Conservation (phyloP, 2,113 vertebrate genomes). For the Callopanchax toddi region DNA sequence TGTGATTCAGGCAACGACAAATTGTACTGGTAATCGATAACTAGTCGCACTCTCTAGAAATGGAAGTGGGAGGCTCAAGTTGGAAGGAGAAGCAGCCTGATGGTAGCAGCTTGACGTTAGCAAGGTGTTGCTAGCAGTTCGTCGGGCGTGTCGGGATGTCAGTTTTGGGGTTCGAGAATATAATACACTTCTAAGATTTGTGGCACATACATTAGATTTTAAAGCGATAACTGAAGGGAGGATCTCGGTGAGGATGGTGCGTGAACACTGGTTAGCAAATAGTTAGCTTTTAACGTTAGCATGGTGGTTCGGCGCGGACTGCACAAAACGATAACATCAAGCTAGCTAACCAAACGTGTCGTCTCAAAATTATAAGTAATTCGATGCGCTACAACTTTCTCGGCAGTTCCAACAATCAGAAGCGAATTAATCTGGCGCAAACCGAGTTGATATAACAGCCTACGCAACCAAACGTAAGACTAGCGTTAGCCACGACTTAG, state of each 20-base stretch:
- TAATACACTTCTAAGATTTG: no score
- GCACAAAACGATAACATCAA: neutral
- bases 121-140: conserved; percentile 5
- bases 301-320: conserved; percentile 50
- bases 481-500: conserved; percentile 33
- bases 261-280: neutral
- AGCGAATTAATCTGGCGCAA: neutral
- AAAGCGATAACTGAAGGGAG: neutral
- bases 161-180: neutral
- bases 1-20: no score
- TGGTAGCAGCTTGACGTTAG: conserved; percentile 25
- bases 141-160: conserved; percentile 14
- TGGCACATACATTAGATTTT: neutral
- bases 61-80: conserved; percentile 44
- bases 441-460: conserved; percentile 25
- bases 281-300: conserved; percentile 15
- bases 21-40: conserved; percentile 1
- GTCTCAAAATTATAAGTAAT: rapidly evolving
- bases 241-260: neutral
- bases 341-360: neutral
- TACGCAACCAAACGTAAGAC: conserved; percentile 50
- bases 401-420: neutral
- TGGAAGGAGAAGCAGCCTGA: conserved; percentile 14
- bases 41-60: conserved; percentile 30
- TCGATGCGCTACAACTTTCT: conserved; percentile 4